phyloP scores from a whole-genome alignment of 2,888 invertebrate species.

The Hylaea fasciaria region DNA sequence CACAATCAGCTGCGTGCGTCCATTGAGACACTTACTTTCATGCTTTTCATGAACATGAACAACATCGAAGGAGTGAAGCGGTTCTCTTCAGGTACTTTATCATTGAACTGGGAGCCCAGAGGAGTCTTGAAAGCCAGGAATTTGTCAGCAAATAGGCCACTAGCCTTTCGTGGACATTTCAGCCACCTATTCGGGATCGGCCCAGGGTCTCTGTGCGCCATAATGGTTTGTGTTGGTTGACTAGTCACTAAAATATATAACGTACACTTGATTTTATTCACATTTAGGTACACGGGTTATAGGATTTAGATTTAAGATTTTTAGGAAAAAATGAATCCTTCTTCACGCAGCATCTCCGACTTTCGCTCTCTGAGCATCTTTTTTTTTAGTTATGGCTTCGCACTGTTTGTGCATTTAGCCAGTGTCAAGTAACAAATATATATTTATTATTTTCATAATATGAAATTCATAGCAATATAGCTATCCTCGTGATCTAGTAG shows the following conservation, averaged over 20 bases:
- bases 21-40: constrained; percentile 85
- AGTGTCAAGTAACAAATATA: no score
- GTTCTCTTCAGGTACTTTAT: constrained; percentile 92
- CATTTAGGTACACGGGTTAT: constrained; percentile 36
- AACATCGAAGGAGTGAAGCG: constrained; percentile 96
- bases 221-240: constrained; percentile 45
- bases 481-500: no score
- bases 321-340: constrained; percentile 30
- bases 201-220: constrained; percentile 78
- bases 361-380: constrained; percentile 20
- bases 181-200: constrained; percentile 95
- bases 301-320: constrained; percentile 18
- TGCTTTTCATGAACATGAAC: constrained; percentile 90
- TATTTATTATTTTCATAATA: no score
- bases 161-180: constrained; percentile 93
- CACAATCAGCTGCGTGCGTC: constrained; percentile 26
- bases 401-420: no score
- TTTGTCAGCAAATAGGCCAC: constrained; percentile 89
- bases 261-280: constrained; percentile 32
- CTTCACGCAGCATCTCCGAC: constrained; percentile 42
- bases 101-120: constrained; percentile 91
- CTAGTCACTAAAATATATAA: constrained; percentile 36
- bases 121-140: constrained; percentile 99
- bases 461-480: no score
- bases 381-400: no score